Conservation (phyloP, 1,140 invertebrate species). For the Macrobrachium nipponense region DNA sequence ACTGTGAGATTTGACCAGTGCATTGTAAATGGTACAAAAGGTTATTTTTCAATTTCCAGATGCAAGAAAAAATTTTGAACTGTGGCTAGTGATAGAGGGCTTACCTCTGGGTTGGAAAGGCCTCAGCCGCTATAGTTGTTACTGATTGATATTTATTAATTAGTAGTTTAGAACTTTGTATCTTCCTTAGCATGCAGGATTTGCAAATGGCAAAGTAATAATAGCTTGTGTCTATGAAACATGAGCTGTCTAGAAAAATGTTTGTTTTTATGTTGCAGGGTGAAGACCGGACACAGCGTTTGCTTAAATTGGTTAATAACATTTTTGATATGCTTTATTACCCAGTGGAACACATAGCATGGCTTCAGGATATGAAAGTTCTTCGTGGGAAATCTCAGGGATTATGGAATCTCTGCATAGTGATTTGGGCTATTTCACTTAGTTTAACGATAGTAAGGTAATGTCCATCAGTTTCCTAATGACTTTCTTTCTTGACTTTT, state of each 20-base stretch:
- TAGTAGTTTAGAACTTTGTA: too few relatives aligned
- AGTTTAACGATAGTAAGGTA: slow-evolving; percentile 43
- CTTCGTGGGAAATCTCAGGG: slow-evolving; percentile 18
- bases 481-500: too few relatives aligned
- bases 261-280: slow-evolving; percentile 16
- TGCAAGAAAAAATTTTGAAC: too few relatives aligned
- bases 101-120: too few relatives aligned
- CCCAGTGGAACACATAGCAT: slow-evolving; percentile 50
- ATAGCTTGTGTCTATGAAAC: neutral
- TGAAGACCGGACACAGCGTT: slow-evolving; percentile 21
- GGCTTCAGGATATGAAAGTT: slow-evolving; percentile 42
- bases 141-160: too few relatives aligned
- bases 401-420: slow-evolving; percentile 43
- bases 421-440: slow-evolving; percentile 43
- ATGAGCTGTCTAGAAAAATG: neutral
- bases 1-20: too few relatives aligned
- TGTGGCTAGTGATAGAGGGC: too few relatives aligned
- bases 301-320: slow-evolving; percentile 25
- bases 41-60: too few relatives aligned
- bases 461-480: neutral
- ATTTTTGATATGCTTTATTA: slow-evolving; percentile 41
- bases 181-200: too few relatives aligned
- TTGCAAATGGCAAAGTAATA: neutral
- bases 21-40: too few relatives aligned
- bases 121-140: too few relatives aligned